Conservation (phyloP, 1,140 invertebrate species). For the Hestina assimilis region DNA sequence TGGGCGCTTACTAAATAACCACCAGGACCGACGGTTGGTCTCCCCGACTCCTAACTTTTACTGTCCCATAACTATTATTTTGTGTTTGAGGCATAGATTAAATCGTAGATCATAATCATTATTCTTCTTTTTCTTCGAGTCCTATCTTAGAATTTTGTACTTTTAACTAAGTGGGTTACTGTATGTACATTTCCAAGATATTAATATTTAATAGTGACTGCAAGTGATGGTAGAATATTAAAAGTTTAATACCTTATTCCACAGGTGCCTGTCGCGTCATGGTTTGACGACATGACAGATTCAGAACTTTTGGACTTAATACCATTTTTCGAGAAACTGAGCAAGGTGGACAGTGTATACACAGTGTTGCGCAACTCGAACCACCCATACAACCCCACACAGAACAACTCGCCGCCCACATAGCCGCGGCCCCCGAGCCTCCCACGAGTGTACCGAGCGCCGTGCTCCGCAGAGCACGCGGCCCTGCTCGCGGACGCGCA, state of each 20-base stretch:
- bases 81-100: too few species aligned
- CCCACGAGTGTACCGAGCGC: neutral
- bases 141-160: too few species aligned
- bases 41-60: too few species aligned
- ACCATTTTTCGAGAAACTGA: constrained; percentile 96
- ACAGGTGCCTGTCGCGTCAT: constrained; percentile 96
- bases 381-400: constrained; percentile 85
- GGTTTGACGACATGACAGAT: constrained; percentile 98
- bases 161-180: too few species aligned
- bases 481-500: neutral
- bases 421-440: constrained; percentile 42
- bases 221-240: neutral
- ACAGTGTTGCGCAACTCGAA: constrained; percentile 94
- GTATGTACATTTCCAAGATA: too few species aligned
- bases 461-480: constrained; percentile 5
- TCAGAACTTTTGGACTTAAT: constrained; percentile 96
- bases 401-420: constrained; percentile 67
- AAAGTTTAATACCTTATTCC: constrained; percentile 27
- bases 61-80: too few species aligned
- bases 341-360: constrained; percentile 96
- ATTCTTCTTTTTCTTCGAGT: too few species aligned
- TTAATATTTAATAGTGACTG: neutral
- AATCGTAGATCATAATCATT: too few species aligned
- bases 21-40: too few species aligned
- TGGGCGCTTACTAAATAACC: too few species aligned